Percentiles rank a stretch among this genome's conserved stretches.
phyloP scores from a whole-genome alignment of 2,797 vertebrate genomes.

The Simalia tracyae region DNA sequence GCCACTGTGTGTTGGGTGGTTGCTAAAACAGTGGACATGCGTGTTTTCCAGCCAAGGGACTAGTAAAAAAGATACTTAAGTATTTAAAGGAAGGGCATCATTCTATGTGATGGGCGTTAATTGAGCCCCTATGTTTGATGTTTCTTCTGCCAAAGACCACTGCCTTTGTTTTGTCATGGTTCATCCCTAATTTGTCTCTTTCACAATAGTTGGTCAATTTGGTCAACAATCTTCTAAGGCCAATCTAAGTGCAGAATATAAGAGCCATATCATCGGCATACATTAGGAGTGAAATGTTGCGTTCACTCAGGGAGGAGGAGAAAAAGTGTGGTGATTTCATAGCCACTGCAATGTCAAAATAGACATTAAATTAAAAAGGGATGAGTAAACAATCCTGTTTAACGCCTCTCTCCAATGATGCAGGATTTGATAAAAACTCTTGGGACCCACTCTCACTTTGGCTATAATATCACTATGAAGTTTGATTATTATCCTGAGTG shows the following conservation, averaged over 20 bases:
- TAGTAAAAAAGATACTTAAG: background rate
- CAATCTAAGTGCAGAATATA: background rate
- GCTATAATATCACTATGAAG: background rate
- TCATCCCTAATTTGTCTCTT: background rate
- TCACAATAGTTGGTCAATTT: background rate
- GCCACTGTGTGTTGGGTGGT: background rate
- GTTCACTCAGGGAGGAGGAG: background rate
- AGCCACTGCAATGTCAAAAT: background rate
- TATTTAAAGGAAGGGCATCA: background rate
- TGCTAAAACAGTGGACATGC: background rate
- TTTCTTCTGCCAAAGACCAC: background rate
- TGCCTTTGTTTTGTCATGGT: background rate
- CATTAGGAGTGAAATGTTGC: background rate
- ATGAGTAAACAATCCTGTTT: background rate
- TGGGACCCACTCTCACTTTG: background rate
- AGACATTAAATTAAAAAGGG: background rate
- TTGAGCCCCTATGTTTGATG: background rate
- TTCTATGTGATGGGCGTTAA: background rate
- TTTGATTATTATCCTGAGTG: background rate
- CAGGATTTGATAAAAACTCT: background rate
- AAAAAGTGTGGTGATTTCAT: background rate
- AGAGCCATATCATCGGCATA: background rate
- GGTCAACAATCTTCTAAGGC: background rate
- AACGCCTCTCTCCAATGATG: background rate
- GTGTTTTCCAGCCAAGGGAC: background rate